phyloP scores from a whole-genome alignment of 2,113 vertebrate species.

The Tapirus terrestris region DNA sequence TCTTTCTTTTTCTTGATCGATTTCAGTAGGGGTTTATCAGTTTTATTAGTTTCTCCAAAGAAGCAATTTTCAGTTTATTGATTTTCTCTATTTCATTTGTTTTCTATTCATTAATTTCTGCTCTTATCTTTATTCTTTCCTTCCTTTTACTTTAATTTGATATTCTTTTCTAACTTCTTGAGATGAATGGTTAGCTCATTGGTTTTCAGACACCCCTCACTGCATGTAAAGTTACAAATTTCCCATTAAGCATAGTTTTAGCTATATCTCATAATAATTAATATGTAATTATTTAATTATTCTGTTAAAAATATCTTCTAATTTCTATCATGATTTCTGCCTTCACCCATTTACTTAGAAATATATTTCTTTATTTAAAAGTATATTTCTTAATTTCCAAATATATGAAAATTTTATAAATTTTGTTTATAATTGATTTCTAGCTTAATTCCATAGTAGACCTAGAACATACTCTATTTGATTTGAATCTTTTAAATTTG shows the following conservation, averaged over 20 bases:
- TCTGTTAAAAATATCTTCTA: not conserved
- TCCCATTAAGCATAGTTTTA: not conserved
- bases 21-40: not conserved
- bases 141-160: not conserved
- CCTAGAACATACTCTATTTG: not conserved
- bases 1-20: not conserved
- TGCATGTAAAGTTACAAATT: not conserved
- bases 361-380: not conserved
- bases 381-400: not conserved
- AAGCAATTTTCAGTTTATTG: not conserved
- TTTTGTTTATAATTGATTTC: not conserved
- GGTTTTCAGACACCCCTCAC: not conserved
- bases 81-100: not conserved
- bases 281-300: not conserved
- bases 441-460: not conserved
- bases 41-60: slow-evolving; percentile 7
- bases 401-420: not conserved
- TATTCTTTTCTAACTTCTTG: not conserved
- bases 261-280: not conserved
- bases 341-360: not conserved
- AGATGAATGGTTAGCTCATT: not conserved
- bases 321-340: not conserved
- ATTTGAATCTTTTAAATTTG: not conserved
- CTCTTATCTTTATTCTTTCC: not conserved
- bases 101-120: not conserved